Evolutionary conservation across 2,113 vertebrate genomes (phyloP), one percentile per base, ranked within the genome.

Genomic region (Zingel zingel): DNA sequence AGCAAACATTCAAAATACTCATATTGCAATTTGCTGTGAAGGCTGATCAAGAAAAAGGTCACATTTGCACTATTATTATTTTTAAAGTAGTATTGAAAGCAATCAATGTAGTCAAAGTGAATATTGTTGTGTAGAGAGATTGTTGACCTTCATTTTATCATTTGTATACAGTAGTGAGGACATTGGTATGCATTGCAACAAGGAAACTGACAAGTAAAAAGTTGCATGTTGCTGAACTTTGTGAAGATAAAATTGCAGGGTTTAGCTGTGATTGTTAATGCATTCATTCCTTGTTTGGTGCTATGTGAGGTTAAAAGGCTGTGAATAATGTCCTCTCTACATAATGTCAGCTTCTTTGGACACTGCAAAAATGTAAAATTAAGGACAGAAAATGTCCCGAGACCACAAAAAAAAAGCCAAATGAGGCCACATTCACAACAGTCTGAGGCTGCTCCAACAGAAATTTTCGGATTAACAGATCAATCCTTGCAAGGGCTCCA

Each of bases 141-240:
- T 14, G 5, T 12, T 59, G 61, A 79, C 74, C 74, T 79, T 83
- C 58, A 67, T 47, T 18, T 69, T 72, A 50, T 59, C 59, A 79
- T 48, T 65, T 53, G 50, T 7, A 47, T 33, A 27, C 27, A 27
- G 27, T 27, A 18, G 70, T 3, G 57, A 61, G 45, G 50, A 84
- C 36, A 85, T 85, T 86, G 63, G 64, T 77, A 82, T 87, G 75
- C 80, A 79, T 84, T 79, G 74, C 58, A 77, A 48, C 30, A 56
- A 15, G 18, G 10, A 69, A 68, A 70, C 30, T 25, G 87, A 74
- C 30, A 18, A 54, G 48, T 33, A 69, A 83, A 33, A 23, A 82
- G 50, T 61, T 56, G 23, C 81, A 78, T 56, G 70, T 47, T 21
- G 19, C n/a, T 58, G 64, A 87, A 85, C 68, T 80, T 47, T 70